Evolutionary conservation across 2,888 invertebrate species (phyloP).

Genomic region (Sinotaia quadrata): DNA sequence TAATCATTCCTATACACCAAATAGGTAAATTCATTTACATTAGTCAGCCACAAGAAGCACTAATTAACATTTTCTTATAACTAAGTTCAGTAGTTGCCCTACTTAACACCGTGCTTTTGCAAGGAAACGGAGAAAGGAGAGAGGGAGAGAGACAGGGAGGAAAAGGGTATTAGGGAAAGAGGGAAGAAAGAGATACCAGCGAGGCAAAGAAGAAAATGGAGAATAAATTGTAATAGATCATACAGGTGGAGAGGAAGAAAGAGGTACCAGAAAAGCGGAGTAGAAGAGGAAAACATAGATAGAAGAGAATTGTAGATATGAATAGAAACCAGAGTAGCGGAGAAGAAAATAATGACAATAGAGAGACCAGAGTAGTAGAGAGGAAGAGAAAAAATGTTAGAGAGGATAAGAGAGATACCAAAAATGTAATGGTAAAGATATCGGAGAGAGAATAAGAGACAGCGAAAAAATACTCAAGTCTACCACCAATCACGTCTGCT

Average conservation of each 20-base stretch:
- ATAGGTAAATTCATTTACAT: no score
- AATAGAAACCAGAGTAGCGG: conserved; percentile 4
- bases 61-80: no score
- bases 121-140: background rate
- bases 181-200: background rate
- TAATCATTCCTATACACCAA: no score
- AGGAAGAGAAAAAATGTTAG: conserved; percentile 1
- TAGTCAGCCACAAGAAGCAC: no score
- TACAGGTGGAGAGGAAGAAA: background rate
- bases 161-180: background rate
- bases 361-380: background rate
- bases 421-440: no score
- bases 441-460: no score
- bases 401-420: no score
- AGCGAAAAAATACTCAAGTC: no score
- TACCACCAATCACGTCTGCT: no score
- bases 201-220: background rate
- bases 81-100: no score
- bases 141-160: background rate
- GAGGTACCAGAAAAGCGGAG: background rate
- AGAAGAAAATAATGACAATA: background rate
- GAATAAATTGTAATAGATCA: conserved; percentile 1
- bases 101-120: background rate
- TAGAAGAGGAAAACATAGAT: conserved; percentile 3
- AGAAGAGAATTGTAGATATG: conserved; percentile 10